phyloP scores from a whole-genome alignment of 2,888 invertebrate species.

The Pollenia griseotomentosa region DNA sequence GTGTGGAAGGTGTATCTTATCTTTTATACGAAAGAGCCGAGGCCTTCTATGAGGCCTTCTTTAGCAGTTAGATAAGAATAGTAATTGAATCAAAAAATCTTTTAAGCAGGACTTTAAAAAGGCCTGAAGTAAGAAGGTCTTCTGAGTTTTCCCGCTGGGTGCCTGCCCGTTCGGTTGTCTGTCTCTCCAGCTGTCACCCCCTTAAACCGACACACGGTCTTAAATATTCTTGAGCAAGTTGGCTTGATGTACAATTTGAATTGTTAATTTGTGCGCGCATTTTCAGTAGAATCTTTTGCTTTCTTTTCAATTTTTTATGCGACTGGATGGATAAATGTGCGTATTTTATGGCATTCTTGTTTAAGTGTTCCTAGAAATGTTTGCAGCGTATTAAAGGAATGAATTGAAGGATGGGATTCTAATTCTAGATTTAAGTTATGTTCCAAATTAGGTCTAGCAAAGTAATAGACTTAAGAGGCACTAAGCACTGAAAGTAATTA shows the following conservation, averaged over 20 bases:
- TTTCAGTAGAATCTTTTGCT: constrained; percentile 23
- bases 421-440: too few relatives aligned
- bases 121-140: too few relatives aligned
- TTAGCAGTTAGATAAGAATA: too few relatives aligned
- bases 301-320: constrained; percentile 39
- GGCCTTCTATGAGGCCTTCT: too few relatives aligned
- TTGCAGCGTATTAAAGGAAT: constrained; percentile 14
- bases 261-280: constrained; percentile 67
- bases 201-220: background rate
- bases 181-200: constrained; percentile 26
- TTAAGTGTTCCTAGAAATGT: background rate
- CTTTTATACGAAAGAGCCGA: too few relatives aligned
- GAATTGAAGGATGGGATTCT: background rate
- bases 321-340: constrained; percentile 35
- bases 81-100: too few relatives aligned
- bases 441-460: too few relatives aligned
- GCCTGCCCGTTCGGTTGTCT: background rate
- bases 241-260: constrained; percentile 51
- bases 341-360: constrained; percentile 2
- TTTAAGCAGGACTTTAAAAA: too few relatives aligned
- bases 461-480: too few relatives aligned
- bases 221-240: constrained; percentile 24
- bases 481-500: too few relatives aligned
- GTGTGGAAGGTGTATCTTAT: too few relatives aligned
- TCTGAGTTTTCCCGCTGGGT: too few relatives aligned